Base-by-base conservation (phyloP, 2,888 invertebrate species). In the Morpho helenor region DNA sequence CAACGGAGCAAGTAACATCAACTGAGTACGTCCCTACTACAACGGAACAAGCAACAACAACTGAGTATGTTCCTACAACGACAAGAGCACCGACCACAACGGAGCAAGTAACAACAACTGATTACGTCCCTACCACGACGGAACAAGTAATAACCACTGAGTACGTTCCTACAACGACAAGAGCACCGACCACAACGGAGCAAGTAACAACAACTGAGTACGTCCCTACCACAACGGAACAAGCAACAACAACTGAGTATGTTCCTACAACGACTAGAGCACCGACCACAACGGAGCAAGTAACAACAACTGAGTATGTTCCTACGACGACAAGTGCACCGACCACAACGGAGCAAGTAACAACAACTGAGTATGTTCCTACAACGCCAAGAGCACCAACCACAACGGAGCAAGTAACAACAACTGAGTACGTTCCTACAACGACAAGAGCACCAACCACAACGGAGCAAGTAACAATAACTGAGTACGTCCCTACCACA, bases 361-460 rank as follows among this genome's bases (percentile, higher is more conserved):
- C 16, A 16, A 16, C 16, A 16, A 16, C 16, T 16, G 16, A 16
- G 16, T 16, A 16, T 2, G 16, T 16, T 16, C 16, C 16, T 16
- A 16, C 16, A 16, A 16, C 16, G 16, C 1, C 16, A 16, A 16
- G 16, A 16, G 16, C 16, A 16, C 16, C 16, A 16, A 16, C 16
- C 16, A 16, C 16, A 16, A 16, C 16, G 16, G 16, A 16, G 16
- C 16, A 16, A 16, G 16, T 16, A 16, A 16, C 16, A 2, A 16
- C 16, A 16, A 16, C 16, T 16, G 16, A 16, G 16, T 16, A 16
- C 16, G 16, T 16, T 16, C 16, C 61, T 0, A 62, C 61, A 16
- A 54, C 56, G 49, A 46, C 52, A 39, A 43, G 50, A 39, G 40
- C 39, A 8, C 6, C 45, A 22, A 50, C 49, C 10, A 22, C 40